Percentiles rank a stretch among this genome's conserved stretches.
phyloP scores from a whole-genome alignment of 2,888 invertebrate genomes.

The Rhamnusium bicolor region DNA sequence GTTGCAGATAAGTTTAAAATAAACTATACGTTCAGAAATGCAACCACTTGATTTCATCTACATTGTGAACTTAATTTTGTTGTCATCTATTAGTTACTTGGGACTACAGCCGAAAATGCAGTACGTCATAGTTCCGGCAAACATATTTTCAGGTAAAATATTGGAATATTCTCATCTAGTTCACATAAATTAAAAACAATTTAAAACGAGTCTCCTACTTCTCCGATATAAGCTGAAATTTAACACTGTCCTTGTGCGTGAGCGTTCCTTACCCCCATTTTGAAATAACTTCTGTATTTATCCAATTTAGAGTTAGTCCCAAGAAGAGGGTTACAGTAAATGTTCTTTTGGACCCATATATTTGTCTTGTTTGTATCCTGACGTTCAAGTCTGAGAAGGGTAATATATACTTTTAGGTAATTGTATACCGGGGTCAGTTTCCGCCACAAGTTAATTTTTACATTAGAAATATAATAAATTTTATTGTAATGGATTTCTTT shows the following conservation, averaged over 20 bases:
- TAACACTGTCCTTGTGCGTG: neutral
- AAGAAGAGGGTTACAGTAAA: conserved; percentile 7
- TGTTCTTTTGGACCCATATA: conserved; percentile 12
- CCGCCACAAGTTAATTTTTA: neutral
- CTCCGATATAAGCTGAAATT: conserved; percentile 12
- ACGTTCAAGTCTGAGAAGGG: neutral
- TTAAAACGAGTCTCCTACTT: neutral
- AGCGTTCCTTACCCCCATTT: neutral
- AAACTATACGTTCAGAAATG: no score
- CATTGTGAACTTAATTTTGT: no score
- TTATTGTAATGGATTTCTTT: no score
- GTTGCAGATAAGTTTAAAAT: no score
- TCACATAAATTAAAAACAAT: neutral
- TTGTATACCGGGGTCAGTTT: neutral
- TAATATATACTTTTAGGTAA: neutral
- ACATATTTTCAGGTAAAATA: no score
- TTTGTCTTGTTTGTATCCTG: conserved; percentile 25
- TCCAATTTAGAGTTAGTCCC: conserved; percentile 4
- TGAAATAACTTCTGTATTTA: conserved; percentile 25
- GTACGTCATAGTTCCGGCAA: no score
- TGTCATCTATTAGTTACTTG: no score
- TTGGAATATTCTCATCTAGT: no score
- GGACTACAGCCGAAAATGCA: no score
- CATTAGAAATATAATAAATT: no score
- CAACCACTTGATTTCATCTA: no score